Percentiles rank a stretch among this genome's conserved stretches.
phyloP scores from a whole-genome alignment of 2,797 vertebrate genomes.

The Alectoris magna region DNA sequence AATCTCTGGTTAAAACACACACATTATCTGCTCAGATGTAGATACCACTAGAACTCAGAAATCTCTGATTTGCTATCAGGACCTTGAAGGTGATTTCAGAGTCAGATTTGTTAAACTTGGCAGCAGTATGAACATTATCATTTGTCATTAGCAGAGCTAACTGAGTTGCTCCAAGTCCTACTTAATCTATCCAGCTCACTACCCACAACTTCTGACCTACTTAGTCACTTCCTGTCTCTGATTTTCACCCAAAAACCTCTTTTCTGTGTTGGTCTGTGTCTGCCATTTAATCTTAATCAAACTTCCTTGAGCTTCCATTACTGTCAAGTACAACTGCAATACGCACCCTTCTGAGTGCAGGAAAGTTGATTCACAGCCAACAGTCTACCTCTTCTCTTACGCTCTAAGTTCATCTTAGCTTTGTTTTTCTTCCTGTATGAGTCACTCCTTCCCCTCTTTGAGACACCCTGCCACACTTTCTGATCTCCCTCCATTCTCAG shows the following conservation, averaged over 20 bases:
- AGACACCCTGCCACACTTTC: neutral
- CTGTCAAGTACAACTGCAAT: neutral
- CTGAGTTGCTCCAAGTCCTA: slow-evolving; percentile 5
- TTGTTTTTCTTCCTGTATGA: slow-evolving; percentile 58
- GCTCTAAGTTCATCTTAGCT: slow-evolving; percentile 5
- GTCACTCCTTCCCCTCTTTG: slow-evolving; percentile 35
- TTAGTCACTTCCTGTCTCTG: slow-evolving; percentile 55
- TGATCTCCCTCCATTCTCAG: neutral
- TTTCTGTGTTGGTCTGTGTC: neutral
- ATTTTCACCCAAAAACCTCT: slow-evolving; percentile 26
- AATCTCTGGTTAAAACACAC: slow-evolving; percentile 15
- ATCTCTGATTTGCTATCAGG: slow-evolving; percentile 36
- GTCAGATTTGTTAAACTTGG: slow-evolving; percentile 38
- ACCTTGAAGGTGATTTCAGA: slow-evolving; percentile 56
- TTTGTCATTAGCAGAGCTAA: slow-evolving; percentile 3
- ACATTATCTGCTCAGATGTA: slow-evolving; percentile 17
- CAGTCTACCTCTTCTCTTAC: neutral
- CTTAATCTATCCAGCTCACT: slow-evolving; percentile 41
- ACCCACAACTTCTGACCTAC: slow-evolving; percentile 7
- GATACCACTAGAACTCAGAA: neutral
- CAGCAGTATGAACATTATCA: slow-evolving; percentile 28
- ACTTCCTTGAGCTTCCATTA: slow-evolving; percentile 56
- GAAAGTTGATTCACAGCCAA: slow-evolving; percentile 8
- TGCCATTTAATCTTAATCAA: slow-evolving; percentile 60
- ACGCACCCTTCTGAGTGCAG: neutral